Evolutionary conservation across 2,113 vertebrate genomes (phyloP).

Genomic region (Pipa parva): DNA sequence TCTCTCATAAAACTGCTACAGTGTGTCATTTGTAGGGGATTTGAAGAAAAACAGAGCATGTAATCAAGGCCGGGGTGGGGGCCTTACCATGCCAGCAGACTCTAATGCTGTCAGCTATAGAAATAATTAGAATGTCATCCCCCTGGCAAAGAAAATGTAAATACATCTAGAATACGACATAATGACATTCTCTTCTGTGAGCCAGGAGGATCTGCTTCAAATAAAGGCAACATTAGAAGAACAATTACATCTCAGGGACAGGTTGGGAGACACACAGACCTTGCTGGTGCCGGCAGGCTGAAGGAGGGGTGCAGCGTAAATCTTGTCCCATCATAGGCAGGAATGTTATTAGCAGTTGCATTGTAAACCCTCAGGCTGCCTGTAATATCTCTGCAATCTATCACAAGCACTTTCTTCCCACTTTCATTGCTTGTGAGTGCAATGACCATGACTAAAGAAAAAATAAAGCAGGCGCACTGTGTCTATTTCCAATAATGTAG

Average conservation of each 20-base stretch:
- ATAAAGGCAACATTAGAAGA: conserved; percentile 70
- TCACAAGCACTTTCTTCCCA: conserved; percentile 54
- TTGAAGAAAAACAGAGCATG: conserved; percentile 65
- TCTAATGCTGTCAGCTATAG: conserved; percentile 65
- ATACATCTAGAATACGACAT: conserved; percentile 71
- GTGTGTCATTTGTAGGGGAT: conserved; percentile 59
- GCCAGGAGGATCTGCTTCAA: conserved; percentile 67
- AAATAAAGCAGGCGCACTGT: not conserved
- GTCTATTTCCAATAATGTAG: not conserved
- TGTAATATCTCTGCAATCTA: conserved; percentile 63
- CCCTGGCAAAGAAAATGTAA: conserved; percentile 70
- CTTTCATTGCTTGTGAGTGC: conserved; percentile 15
- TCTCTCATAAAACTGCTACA: conserved; percentile 59
- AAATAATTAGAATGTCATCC: conserved; percentile 71
- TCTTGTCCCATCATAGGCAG: conserved; percentile 64
- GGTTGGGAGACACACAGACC: conserved; percentile 57
- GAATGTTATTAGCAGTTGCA: conserved; percentile 68
- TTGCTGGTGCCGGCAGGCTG: conserved; percentile 59
- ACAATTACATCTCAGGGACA: conserved; percentile 67
- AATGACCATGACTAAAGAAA: not conserved
- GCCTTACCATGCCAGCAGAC: conserved; percentile 62
- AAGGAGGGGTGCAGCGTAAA: conserved; percentile 55
- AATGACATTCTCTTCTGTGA: conserved; percentile 69
- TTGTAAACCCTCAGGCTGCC: conserved; percentile 63
- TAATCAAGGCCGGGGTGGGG: conserved; percentile 63